Conservation (phyloP, 2,888 invertebrate species). For the Hirudinaria manillensis region DNA sequence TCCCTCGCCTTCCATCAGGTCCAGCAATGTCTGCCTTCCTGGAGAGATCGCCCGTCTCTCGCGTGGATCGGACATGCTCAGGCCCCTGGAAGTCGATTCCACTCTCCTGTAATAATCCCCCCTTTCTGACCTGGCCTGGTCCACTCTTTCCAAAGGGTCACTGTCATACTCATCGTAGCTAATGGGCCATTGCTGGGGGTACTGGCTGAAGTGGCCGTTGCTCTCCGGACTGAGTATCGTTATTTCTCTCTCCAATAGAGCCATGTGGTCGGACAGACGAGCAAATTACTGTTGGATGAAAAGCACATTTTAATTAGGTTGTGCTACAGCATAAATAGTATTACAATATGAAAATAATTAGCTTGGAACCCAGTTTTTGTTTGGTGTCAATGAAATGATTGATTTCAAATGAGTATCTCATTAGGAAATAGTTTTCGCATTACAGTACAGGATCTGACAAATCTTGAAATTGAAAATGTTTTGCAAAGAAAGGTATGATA, state of each 20-base stretch:
- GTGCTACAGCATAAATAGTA: too few relatives aligned
- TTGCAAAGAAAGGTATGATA: too few relatives aligned
- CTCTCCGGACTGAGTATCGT: neutral
- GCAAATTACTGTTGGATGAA: too few relatives aligned
- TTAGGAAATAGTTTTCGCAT: too few relatives aligned
- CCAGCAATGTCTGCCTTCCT: neutral
- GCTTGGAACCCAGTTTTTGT: too few relatives aligned
- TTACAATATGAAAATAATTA: too few relatives aligned
- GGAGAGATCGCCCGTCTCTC: neutral
- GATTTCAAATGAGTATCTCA: too few relatives aligned
- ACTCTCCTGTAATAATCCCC: conserved; percentile 22
- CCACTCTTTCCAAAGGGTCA: conserved; percentile 8
- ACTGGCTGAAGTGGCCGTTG: neutral
- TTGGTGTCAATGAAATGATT: too few relatives aligned
- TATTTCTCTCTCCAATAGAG: neutral
- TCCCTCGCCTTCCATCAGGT: neutral
- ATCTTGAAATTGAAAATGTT: too few relatives aligned
- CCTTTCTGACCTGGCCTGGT: conserved; percentile 13
- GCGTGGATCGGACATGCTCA: neutral
- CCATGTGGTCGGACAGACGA: neutral
- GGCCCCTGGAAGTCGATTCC: conserved; percentile 5
- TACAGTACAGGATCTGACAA: too few relatives aligned
- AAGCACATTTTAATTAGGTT: too few relatives aligned
- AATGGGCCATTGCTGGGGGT: neutral
- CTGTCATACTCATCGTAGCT: conserved; percentile 1